Base-by-base conservation (phyloP, 2,113 vertebrate species). In the Upupa epops region DNA sequence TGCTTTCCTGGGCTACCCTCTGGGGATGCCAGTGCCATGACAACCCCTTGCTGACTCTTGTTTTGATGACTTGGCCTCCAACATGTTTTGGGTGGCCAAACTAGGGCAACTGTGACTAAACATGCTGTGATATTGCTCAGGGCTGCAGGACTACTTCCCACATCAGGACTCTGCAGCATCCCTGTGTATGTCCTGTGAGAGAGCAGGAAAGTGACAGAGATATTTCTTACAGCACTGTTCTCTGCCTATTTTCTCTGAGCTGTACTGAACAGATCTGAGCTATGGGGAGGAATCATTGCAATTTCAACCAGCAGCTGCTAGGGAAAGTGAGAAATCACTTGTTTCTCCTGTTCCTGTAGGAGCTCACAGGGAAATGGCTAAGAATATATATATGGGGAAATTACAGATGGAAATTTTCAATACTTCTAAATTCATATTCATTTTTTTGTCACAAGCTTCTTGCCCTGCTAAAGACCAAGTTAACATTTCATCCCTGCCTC, bases 11-110 rank as follows among this genome's bases (percentile, higher is more conserved):
- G 11, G 2, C 19, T 52, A 9, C 0, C 0, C 28, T 28, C 6
- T 5, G 6, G 20, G 7, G 18, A n/a, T 28, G 6, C 5, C 17
- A 0, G 0, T 7, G 8, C 11, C 19, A 17, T 17, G 1, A 28
- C 8, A 60, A 5, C 2, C 9, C 8, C 19, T 63, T 37, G 22
- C 5, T 59, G 36, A 40, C 7, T 8, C 22, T 81, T 70, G 5
- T 6, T 16, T 82, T 54, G 8, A 14, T 3, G 1, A 2, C 40
- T 31, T 32, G 11, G 29, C 13, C 6, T 60, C 46, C 2, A 2
- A 42, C 8, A 13, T 51, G 3, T 5, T 25, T 64, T 54, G 32
- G 18, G 17, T 13, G 13, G 18, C 12, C 37, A 29, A 10, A 14
- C 28, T 56, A 36, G 4, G 9, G 7, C 8, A 46, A 24, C 8